Evolutionary conservation across 30 jellyfish, hydroid and myxozoan species (phyloP).

Genomic region (Aurelia sp.): DNA sequence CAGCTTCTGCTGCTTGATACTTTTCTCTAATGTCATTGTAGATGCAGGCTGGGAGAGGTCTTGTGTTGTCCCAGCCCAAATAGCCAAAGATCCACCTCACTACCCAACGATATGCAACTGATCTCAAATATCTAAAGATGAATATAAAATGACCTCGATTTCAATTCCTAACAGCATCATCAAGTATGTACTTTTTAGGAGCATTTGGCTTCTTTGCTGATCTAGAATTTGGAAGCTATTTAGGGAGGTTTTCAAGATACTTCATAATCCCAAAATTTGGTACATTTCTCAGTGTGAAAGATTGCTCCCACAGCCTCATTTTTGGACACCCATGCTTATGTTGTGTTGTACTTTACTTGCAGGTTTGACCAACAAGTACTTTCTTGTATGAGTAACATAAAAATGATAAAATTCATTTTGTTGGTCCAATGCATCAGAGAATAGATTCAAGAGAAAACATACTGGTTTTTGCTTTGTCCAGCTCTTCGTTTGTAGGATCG

Average conservation of each 20-base stretch:
- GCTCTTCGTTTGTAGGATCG: constrained; percentile 19
- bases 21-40: constrained; percentile 1
- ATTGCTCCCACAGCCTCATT: not conserved
- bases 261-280: not conserved
- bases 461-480: constrained; percentile 22
- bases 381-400: not conserved
- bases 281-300: not conserved
- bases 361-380: not conserved
- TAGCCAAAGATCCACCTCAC: constrained; percentile 50
- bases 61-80: constrained; percentile 36
- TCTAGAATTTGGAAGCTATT: not conserved
- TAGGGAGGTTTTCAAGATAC: not conserved
- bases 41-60: constrained; percentile 50
- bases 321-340: not conserved
- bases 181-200: not conserved
- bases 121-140: constrained; percentile 17
- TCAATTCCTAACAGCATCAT: not conserved
- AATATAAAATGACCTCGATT: not conserved
- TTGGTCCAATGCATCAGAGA: constrained; percentile 11
- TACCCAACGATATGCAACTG: constrained; percentile 49
- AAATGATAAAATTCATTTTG: not conserved
- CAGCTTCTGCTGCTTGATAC: not conserved
- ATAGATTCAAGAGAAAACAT: constrained; percentile 21
- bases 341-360: not conserved
- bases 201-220: not conserved